Evolutionary conservation across 1,140 invertebrate genomes (phyloP).

Genomic region (Drosophila gunungcola): DNA sequence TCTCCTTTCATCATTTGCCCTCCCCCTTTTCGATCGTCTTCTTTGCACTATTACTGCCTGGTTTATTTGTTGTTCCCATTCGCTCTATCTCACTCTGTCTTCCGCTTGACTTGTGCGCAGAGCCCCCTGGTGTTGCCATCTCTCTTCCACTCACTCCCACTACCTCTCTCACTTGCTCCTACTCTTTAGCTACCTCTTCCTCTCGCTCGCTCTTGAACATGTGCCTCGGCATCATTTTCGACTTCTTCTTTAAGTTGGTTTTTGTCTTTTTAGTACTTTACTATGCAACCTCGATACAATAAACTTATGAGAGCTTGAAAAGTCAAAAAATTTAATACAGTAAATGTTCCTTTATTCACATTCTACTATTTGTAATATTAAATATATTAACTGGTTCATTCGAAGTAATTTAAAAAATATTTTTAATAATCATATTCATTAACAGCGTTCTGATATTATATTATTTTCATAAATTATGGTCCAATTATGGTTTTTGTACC

Average conservation of each 20-base stretch:
- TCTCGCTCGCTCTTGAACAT: constrained; percentile 44
- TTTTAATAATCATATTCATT: constrained; percentile 25
- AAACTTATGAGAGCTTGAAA: neutral
- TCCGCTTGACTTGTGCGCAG: constrained; percentile 48
- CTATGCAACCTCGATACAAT: constrained; percentile 42
- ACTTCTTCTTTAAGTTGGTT: constrained; percentile 48
- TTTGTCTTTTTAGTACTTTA: constrained; percentile 51
- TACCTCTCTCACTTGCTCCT: neutral
- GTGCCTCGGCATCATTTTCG: constrained; percentile 48
- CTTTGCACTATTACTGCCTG: constrained; percentile 47
- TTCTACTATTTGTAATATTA: too few species aligned
- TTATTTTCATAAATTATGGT: too few species aligned
- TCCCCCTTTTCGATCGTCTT: constrained; percentile 7
- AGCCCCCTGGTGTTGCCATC: constrained; percentile 19
- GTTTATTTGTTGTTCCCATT: constrained; percentile 29
- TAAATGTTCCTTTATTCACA: too few species aligned
- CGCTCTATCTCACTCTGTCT: constrained; percentile 17
- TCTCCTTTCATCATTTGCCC: constrained; percentile 26
- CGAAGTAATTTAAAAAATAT: constrained; percentile 16
- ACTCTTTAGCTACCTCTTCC: constrained; percentile 10
- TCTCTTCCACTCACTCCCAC: constrained; percentile 1
- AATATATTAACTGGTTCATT: too few species aligned
- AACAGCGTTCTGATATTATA: too few species aligned
- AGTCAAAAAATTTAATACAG: too few species aligned
- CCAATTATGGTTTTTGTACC: too few species aligned